Evolutionary conservation across 2,888 invertebrate species (phyloP).

Genomic region (Lycaena phlaeas): DNA sequence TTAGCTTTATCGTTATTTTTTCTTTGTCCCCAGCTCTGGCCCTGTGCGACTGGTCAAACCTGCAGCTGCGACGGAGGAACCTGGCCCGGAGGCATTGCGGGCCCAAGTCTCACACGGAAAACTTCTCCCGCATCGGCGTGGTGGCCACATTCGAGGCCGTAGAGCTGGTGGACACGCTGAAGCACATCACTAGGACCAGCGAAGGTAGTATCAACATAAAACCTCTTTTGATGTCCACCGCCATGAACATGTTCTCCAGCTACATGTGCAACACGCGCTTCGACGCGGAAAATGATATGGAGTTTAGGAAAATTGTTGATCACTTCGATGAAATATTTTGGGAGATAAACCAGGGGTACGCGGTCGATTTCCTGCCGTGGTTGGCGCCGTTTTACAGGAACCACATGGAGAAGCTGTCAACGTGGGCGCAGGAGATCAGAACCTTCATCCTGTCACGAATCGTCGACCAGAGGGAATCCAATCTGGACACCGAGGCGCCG

Average conservation of each 20-base stretch:
- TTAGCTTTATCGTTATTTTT: too few species aligned
- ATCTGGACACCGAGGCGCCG: slow-evolving; percentile 72
- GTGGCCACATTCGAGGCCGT: slow-evolving; percentile 78
- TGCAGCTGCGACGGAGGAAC: slow-evolving; percentile 84
- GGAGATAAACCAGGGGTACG: slow-evolving; percentile 92
- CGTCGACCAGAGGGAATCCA: slow-evolving; percentile 71
- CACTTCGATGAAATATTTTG: slow-evolving; percentile 91
- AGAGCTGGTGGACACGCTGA: slow-evolving; percentile 73
- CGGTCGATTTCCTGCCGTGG: slow-evolving; percentile 90
- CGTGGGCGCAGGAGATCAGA: slow-evolving; percentile 80
- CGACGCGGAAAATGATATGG: slow-evolving; percentile 74
- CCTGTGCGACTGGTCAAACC: slow-evolving; percentile 89
- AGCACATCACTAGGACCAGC: slow-evolving; percentile 44
- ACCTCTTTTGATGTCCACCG: slow-evolving; percentile 79
- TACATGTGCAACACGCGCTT: slow-evolving; percentile 91
- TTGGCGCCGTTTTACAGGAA: slow-evolving; percentile 79
- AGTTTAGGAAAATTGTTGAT: slow-evolving; percentile 78
- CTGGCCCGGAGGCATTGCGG: slow-evolving; percentile 86
- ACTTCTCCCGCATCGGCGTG: slow-evolving; percentile 80
- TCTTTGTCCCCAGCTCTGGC: slow-evolving; percentile 80
- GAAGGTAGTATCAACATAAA: slow-evolving; percentile 74
- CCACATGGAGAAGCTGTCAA: slow-evolving; percentile 77
- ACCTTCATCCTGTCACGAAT: slow-evolving; percentile 82
- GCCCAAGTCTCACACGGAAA: slow-evolving; percentile 81
- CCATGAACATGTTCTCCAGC: slow-evolving; percentile 88